Conservation (phyloP, 1,140 invertebrate genomes). For the Drosophila parvula region DNA sequence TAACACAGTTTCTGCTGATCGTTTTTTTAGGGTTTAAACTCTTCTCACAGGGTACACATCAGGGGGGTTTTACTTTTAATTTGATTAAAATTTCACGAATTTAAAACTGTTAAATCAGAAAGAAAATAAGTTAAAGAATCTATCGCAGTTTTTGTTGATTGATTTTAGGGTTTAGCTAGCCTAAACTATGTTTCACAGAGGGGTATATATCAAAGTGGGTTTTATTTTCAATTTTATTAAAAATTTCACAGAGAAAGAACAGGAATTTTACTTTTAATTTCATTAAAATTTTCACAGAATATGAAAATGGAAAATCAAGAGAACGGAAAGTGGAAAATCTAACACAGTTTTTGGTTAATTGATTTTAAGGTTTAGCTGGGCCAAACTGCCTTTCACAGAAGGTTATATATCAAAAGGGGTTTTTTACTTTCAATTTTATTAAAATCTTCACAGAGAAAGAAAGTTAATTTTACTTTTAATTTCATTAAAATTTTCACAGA, state of each 20-base stretch:
- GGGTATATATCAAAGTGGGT: constrained; percentile 7
- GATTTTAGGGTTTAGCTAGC: neutral
- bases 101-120: neutral
- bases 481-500: constrained; percentile 23
- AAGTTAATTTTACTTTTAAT: constrained; percentile 12
- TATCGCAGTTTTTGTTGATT: neutral
- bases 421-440: constrained; percentile 33
- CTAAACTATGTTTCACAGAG: constrained; percentile 15
- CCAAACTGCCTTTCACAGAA: constrained; percentile 10
- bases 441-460: constrained; percentile 19
- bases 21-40: constrained; percentile 43
- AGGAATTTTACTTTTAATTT: constrained; percentile 7
- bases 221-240: constrained; percentile 32
- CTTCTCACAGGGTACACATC: constrained; percentile 51
- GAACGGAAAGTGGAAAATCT: neutral
- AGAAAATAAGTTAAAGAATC: neutral
- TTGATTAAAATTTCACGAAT: constrained; percentile 25
- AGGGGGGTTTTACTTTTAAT: constrained; percentile 27
- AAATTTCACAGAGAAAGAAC: constrained; percentile 10
- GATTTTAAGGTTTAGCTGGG: neutral
- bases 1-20: constrained; percentile 42
- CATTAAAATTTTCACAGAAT: constrained; percentile 20
- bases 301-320: neutral
- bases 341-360: neutral
- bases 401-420: neutral